Evolutionary conservation across 2,888 invertebrate species (phyloP).

Genomic region (Theristus sp.): DNA sequence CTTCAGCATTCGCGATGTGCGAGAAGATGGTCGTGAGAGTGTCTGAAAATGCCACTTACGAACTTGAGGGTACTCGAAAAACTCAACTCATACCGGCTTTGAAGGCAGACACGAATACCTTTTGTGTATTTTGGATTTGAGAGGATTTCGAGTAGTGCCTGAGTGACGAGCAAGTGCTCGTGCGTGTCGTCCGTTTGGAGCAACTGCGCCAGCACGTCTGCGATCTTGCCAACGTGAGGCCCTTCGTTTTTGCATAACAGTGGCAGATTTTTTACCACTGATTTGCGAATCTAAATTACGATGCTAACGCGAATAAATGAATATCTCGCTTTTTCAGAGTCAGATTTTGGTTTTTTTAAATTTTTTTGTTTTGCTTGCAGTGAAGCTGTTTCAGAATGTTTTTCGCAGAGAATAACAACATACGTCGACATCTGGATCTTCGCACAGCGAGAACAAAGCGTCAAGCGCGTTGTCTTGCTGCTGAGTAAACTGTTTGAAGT

Average conservation of each 20-base stretch:
- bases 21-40: constrained; percentile 49
- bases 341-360: no score
- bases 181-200: constrained; percentile 63
- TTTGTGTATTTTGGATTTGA: constrained; percentile 20
- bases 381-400: neutral
- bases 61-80: no score
- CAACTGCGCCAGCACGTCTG: constrained; percentile 75
- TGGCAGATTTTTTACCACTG: constrained; percentile 77
- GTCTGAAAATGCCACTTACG: constrained; percentile 38
- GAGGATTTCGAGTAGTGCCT: constrained; percentile 56
- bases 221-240: constrained; percentile 62
- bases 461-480: constrained; percentile 69
- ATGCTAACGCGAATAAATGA: neutral
- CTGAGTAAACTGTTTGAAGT: constrained; percentile 72
- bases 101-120: no score
- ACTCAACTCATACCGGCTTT: no score
- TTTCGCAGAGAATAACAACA: no score
- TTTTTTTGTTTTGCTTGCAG: no score
- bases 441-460: constrained; percentile 78
- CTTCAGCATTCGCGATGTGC: constrained; percentile 45
- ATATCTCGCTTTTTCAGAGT: neutral
- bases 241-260: constrained; percentile 59
- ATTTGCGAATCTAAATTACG: constrained; percentile 49
- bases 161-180: constrained; percentile 64
- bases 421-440: constrained; percentile 76